Percentiles rank a stretch among this genome's conserved stretches.
Evolutionary conservation across 1,140 invertebrate genomes (phyloP).

Genomic region (Delia radicum): DNA sequence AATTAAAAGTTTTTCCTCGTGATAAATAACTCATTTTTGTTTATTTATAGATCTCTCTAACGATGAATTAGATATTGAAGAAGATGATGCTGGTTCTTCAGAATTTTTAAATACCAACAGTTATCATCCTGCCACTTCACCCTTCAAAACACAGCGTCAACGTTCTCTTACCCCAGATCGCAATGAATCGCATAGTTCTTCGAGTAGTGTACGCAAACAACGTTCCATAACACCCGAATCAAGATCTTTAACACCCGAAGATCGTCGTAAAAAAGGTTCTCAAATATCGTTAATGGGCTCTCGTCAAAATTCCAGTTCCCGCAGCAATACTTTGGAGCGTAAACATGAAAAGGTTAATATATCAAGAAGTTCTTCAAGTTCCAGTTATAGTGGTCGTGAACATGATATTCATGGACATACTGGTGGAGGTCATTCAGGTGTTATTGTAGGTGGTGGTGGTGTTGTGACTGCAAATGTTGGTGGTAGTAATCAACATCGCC

Average conservation of each 20-base stretch:
- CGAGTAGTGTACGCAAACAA: conserved; percentile 49
- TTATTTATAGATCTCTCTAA: conserved; percentile 49
- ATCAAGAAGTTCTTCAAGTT: conserved; percentile 53
- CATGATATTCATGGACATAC: conserved; percentile 31
- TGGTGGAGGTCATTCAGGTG: conserved; percentile 29
- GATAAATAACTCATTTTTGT: not conserved
- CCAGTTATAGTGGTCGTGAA: conserved; percentile 51
- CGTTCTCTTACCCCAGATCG: conserved; percentile 49
- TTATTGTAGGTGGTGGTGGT: not conserved
- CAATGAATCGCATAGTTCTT: conserved; percentile 52
- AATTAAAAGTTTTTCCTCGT: not conserved
- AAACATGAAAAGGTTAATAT: conserved; percentile 44
- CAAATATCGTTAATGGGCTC: conserved; percentile 46
- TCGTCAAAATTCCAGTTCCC: conserved; percentile 47
- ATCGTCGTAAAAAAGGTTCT: conserved; percentile 49
- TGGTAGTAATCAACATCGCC: conserved; percentile 31
- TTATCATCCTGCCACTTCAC: conserved; percentile 46
- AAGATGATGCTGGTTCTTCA: conserved; percentile 39
- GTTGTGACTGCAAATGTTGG: not conserved
- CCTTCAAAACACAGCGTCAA: conserved; percentile 47
- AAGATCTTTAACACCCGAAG: conserved; percentile 49
- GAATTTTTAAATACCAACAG: conserved; percentile 43
- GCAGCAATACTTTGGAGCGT: conserved; percentile 49
- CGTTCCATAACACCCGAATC: conserved; percentile 53
- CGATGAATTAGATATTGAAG: conserved; percentile 53